phyloP scores from a whole-genome alignment of 2,113 vertebrate species.

The Eptesicus fuscus region DNA sequence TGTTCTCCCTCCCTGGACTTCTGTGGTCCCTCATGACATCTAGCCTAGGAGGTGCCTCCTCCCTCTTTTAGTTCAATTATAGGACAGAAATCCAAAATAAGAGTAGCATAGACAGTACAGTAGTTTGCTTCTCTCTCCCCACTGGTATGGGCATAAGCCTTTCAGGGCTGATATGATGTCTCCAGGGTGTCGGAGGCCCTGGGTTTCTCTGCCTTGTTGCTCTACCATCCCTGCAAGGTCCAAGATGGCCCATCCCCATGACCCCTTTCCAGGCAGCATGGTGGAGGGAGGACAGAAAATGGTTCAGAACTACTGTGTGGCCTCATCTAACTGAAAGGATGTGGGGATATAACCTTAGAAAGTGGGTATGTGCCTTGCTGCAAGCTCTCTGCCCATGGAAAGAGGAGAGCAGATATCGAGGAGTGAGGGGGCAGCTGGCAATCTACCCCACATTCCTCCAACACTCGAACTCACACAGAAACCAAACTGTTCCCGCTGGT shows the following conservation, averaged over 20 bases:
- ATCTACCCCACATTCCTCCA: too few relatives aligned
- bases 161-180: too few relatives aligned
- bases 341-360: background rate
- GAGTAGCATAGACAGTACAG: background rate
- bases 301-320: accelerated
- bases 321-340: too few relatives aligned
- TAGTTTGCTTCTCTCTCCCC: background rate
- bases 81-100: background rate
- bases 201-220: background rate
- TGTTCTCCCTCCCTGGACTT: background rate
- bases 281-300: background rate
- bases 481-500: background rate
- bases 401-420: background rate
- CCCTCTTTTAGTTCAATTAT: background rate
- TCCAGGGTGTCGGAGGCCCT: background rate
- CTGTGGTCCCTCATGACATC: background rate
- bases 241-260: background rate
- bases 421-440: background rate
- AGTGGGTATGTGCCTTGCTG: accelerated
- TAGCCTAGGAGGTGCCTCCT: background rate
- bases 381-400: background rate
- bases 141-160: background rate
- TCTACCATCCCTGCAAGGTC: background rate
- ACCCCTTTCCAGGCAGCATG: background rate
- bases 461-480: background rate